Conservation (phyloP, 2,113 vertebrate genomes). For the Laticauda laticaudata region DNA sequence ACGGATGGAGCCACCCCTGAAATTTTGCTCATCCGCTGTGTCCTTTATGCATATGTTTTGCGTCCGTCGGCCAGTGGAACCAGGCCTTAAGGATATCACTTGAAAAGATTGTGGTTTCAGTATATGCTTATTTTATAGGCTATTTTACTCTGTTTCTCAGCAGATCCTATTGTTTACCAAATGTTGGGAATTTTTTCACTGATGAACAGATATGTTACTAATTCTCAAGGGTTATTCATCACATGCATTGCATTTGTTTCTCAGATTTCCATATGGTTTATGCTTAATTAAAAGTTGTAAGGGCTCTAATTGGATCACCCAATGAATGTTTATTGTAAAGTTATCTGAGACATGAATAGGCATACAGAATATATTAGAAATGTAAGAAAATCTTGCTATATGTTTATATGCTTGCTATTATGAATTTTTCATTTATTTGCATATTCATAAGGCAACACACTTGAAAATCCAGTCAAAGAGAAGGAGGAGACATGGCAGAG, state of each 20-base stretch:
- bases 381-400: background rate
- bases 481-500: background rate
- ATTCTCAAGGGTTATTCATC: background rate
- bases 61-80: too few relatives aligned
- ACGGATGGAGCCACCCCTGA: too few relatives aligned
- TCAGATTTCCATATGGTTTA: background rate
- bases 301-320: background rate
- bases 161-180: background rate
- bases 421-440: background rate
- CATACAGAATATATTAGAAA: background rate
- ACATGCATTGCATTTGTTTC: background rate
- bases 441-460: background rate
- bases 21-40: too few relatives aligned
- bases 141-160: background rate
- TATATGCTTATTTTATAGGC: background rate
- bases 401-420: background rate
- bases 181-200: conserved; percentile 8
- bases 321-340: background rate
- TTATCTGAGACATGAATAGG: background rate
- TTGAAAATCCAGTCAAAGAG: background rate
- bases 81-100: background rate
- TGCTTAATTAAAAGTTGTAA: background rate
- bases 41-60: too few relatives aligned
- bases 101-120: background rate
- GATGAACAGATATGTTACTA: conserved; percentile 8